Evolutionary conservation across 2,888 invertebrate species (phyloP), one percentile per base, ranked within the genome.

Genomic region (Phaedon cochleariae): DNA sequence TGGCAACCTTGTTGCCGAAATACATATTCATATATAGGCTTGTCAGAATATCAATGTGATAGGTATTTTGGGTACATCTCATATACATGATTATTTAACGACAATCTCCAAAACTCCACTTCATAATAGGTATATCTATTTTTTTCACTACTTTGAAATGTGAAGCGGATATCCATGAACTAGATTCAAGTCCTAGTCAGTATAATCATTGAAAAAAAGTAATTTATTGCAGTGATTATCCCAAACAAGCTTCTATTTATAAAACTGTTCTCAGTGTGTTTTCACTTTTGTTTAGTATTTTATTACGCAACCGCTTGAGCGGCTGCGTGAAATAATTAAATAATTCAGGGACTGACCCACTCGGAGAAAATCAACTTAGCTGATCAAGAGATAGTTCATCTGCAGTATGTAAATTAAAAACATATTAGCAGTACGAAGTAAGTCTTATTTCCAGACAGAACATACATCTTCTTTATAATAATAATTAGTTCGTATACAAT

Each of bases 191-290:
- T 41, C 7, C 41, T 41, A 41, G 41, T 15, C 12, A 15, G n/a
- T 34, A 34, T 21, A 15, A n/a, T n/a, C n/a, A n/a, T n/a, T n/a
- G n/a, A 22, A 57, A 45, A 18, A 18, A 26, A 12, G 45, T 46
- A 26, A 57, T 57, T 45, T 46, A 57, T 57, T 10, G 26, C 57
- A 45, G 7, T 22, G n/a, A 45, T 57, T 57, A 57, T 45, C 22
- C 41, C 57, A 41, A 57, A 57, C 57, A 57, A 41, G 57, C 37
- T 57, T 29, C 57, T 46, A 46, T 57, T 57, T 57, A 57, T 57
- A 57, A 46, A 45, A 57, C 45, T 57, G 45, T 57, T 57, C 26
- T 29, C 57, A 45, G 17, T 22, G 45, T 45, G 57, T 57, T 57
- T 55, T 57, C 57, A 57, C 57, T 57, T 57, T 57, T 26, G 45